Evolutionary conservation across 1,140 invertebrate species (phyloP).

Genomic region (Pseudoatta argentina): DNA sequence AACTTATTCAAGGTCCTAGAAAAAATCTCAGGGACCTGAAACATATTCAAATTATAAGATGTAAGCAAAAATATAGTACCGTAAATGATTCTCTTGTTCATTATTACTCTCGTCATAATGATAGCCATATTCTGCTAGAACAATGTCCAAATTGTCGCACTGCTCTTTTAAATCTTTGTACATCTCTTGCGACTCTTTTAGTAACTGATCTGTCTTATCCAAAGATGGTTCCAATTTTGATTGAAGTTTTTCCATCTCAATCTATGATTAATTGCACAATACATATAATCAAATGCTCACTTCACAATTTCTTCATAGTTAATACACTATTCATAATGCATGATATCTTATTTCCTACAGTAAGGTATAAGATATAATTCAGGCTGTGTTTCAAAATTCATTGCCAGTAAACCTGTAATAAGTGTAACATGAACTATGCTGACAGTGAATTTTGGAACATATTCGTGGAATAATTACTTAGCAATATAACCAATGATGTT

Average conservation of each 20-base stretch:
- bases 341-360: not conserved
- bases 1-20: too few species aligned
- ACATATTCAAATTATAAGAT: not conserved
- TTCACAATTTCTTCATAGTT: not conserved
- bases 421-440: too few species aligned
- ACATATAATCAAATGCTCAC: not conserved
- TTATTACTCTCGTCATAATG: not conserved
- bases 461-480: too few species aligned
- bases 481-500: too few species aligned
- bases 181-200: slow-evolving; percentile 3
- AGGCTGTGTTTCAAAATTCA: too few species aligned
- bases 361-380: too few species aligned
- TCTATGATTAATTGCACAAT: slow-evolving; percentile 29
- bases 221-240: not conserved
- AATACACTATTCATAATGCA: not conserved
- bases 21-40: not conserved
- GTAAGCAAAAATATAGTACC: slow-evolving; percentile 6
- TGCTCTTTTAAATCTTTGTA: slow-evolving; percentile 64
- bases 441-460: too few species aligned
- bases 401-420: too few species aligned
- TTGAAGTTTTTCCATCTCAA: slow-evolving; percentile 5
- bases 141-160: slow-evolving; percentile 49
- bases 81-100: not conserved
- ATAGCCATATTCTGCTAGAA: slow-evolving; percentile 69
- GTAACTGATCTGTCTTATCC: slow-evolving; percentile 30